phyloP scores from a whole-genome alignment of 2,888 invertebrate genomes.

The Nysson spinosus region DNA sequence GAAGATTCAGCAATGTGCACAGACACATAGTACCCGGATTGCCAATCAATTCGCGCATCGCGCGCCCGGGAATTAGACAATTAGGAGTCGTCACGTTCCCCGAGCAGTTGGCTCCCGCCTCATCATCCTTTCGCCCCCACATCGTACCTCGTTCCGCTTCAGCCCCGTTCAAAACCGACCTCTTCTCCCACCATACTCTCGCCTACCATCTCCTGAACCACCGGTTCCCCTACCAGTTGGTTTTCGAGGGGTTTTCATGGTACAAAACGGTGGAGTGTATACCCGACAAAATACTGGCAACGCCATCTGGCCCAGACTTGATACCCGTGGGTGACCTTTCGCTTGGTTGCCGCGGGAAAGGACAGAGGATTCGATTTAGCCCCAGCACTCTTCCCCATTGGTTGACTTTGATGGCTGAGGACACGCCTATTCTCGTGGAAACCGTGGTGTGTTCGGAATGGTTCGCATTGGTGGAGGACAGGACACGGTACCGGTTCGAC shows the following conservation, averaged over 20 bases:
- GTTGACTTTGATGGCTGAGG: background rate
- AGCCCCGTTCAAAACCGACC: constrained; percentile 33
- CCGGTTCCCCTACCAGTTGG: background rate
- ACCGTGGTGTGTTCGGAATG: constrained; percentile 56
- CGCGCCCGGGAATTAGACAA: constrained; percentile 77
- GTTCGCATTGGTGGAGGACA: constrained; percentile 66
- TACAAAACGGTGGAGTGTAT: no score
- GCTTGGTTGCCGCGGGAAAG: background rate
- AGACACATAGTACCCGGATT: constrained; percentile 48
- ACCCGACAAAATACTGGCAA: no score
- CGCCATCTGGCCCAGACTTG: constrained; percentile 38
- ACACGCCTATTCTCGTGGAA: constrained; percentile 63
- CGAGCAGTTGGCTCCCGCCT: constrained; percentile 50
- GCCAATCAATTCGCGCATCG: constrained; percentile 74
- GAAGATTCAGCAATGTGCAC: constrained; percentile 20
- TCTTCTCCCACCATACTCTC: background rate
- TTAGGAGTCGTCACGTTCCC: constrained; percentile 77
- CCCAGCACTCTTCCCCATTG: constrained; percentile 13
- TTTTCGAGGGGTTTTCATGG: no score
- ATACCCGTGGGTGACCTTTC: constrained; percentile 6
- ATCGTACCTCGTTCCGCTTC: constrained; percentile 47
- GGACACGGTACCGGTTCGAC: constrained; percentile 66
- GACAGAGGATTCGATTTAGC: background rate
- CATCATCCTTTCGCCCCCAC: constrained; percentile 48
- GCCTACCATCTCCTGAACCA: background rate